Percentiles rank a stretch among this genome's conserved stretches.
These are phyloP conservation scores for Epistrophella euchroma DNA, from an alignment of 2,888 invertebrate genomes.

Conservation along the genomic window DNA sequence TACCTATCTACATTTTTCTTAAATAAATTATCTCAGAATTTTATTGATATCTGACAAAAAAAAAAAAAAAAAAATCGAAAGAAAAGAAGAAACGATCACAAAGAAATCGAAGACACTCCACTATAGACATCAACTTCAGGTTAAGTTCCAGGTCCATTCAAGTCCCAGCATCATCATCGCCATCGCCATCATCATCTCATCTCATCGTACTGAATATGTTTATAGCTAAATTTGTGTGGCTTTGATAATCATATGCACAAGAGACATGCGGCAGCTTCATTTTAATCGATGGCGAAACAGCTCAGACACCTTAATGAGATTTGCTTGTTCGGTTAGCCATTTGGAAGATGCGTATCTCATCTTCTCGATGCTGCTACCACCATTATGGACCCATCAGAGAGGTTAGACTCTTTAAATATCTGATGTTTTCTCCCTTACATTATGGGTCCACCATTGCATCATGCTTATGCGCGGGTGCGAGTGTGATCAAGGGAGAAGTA, in stretches of 20 bases:
- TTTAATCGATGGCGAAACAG: slow-evolving; percentile 73
- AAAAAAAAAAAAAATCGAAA: not conserved
- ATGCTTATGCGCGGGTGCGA: slow-evolving; percentile 13
- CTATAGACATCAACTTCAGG: slow-evolving; percentile 26
- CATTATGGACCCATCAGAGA: slow-evolving; percentile 45
- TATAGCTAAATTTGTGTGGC: slow-evolving; percentile 69
- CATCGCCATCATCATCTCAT: slow-evolving; percentile 21
- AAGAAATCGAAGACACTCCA: slow-evolving; percentile 49
- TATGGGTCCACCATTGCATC: slow-evolving; percentile 12
- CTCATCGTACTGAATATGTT: slow-evolving; percentile 53
- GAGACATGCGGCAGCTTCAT: slow-evolving; percentile 73
- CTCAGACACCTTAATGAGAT: slow-evolving; percentile 82
- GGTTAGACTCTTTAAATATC: slow-evolving; percentile 62
- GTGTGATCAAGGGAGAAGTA: not conserved
- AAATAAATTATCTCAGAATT: slow-evolving; percentile 73
- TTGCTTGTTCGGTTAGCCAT: slow-evolving; percentile 83
- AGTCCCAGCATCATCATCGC: not conserved
- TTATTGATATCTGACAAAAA: slow-evolving; percentile 64
- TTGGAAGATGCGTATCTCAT: slow-evolving; percentile 82
- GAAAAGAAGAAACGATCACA: slow-evolving; percentile 34
- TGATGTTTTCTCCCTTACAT: slow-evolving; percentile 18
- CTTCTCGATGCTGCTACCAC: slow-evolving; percentile 52
- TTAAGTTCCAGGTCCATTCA: not conserved
- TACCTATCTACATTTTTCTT: slow-evolving; percentile 58
- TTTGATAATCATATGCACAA: slow-evolving; percentile 73